Conservation (phyloP, 2,113 vertebrate species). For the Brachirus orientalis region DNA sequence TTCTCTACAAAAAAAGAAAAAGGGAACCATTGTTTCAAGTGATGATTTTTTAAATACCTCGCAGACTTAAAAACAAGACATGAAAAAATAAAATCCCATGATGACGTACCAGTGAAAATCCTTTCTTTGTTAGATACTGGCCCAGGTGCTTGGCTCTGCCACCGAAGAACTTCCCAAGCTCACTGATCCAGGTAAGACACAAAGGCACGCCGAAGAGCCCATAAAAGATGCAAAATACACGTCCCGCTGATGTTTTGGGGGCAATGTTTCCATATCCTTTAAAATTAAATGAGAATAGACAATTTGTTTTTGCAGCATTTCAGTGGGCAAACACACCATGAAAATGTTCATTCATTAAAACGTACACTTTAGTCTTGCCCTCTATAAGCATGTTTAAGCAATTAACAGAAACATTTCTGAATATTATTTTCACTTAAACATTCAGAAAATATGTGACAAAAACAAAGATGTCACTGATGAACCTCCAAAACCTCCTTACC, state of each 20-base stretch:
- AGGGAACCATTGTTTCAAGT: background rate
- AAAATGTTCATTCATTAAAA: no score
- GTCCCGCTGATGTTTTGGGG: conserved; percentile 91
- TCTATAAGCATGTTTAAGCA: no score
- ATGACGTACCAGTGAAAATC: conserved; percentile 89
- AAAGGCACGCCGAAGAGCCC: conserved; percentile 96
- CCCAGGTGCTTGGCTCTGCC: conserved; percentile 95
- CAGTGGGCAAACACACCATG: no score
- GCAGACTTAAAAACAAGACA: background rate
- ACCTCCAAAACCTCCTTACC: conserved; percentile 76
- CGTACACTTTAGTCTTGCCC: no score
- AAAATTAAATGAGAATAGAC: background rate
- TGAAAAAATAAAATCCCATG: background rate
- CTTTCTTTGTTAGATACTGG: conserved; percentile 93
- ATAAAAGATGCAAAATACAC: conserved; percentile 97
- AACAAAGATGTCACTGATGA: background rate
- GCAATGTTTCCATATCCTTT: conserved; percentile 97
- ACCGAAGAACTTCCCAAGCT: conserved; percentile 97
- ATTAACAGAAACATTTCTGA: no score
- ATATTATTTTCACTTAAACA: no score
- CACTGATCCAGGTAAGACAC: conserved; percentile 97
- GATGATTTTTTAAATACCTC: background rate
- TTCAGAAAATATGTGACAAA: no score
- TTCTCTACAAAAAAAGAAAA: conserved; percentile 81
- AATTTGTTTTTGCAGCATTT: no score